A percentile compares a stretch with the other conserved stretches of the same genome.
Evolutionary conservation across 2,797 vertebrate genomes (phyloP).

Genomic region (Microctenopoma lineatum): DNA sequence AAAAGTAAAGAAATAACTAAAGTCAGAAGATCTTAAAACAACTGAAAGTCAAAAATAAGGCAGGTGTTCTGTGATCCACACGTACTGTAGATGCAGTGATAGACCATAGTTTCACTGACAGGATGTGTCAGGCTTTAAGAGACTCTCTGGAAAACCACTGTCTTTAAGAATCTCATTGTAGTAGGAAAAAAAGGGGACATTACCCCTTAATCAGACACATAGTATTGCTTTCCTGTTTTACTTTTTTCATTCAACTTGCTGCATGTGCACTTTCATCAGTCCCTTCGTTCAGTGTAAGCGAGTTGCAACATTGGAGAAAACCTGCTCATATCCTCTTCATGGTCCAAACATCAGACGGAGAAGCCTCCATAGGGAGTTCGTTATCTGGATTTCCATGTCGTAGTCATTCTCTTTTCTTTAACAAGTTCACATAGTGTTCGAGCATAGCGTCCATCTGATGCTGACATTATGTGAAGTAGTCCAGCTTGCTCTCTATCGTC

Average conservation of each 20-base stretch:
- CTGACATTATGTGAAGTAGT: slow-evolving; percentile 80
- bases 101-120: slow-evolving; percentile 1
- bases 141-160: slow-evolving; percentile 14
- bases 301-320: slow-evolving; percentile 28
- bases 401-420: slow-evolving; percentile 27
- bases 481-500: slow-evolving; percentile 87
- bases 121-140: not conserved
- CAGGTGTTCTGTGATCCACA: slow-evolving; percentile 6
- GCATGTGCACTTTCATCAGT: not conserved
- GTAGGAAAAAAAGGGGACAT: slow-evolving; percentile 10
- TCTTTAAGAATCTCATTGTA: slow-evolving; percentile 7
- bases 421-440: slow-evolving; percentile 60
- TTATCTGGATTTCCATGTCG: slow-evolving; percentile 20
- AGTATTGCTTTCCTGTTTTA: slow-evolving; percentile 22
- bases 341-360: slow-evolving; percentile 20
- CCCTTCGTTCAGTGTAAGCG: slow-evolving; percentile 34
- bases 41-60: slow-evolving; percentile 37
- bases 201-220: slow-evolving; percentile 21
- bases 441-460: not conserved
- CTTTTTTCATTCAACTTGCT: slow-evolving; percentile 24
- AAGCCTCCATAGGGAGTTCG: slow-evolving; percentile 20
- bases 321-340: slow-evolving; percentile 22
- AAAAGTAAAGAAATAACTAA: slow-evolving; percentile 9
- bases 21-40: not conserved
- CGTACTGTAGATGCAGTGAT: slow-evolving; percentile 6